Evolutionary conservation across 92 coral and sea anemone genomes (phyloP).

Genomic region (Zoanthus sansibaricus): DNA sequence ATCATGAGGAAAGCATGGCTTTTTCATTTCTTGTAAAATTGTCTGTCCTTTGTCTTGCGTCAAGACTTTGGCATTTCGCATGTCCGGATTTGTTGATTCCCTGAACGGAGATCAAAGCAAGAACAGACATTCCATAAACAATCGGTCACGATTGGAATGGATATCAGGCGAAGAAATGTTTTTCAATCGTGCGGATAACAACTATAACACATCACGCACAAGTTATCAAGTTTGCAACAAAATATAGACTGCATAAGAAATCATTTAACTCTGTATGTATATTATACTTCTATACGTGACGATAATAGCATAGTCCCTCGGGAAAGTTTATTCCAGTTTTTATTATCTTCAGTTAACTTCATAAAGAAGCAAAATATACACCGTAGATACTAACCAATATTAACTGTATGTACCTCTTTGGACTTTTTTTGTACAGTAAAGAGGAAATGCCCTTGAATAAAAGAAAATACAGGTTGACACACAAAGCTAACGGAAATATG

Average conservation of each 20-base stretch:
- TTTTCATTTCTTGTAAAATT: slow-evolving; percentile 79
- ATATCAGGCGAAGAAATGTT: slow-evolving; percentile 53
- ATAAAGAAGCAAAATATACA: slow-evolving; percentile 40
- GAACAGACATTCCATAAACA: slow-evolving; percentile 49
- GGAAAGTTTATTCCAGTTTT: slow-evolving; percentile 61
- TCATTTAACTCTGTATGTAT: slow-evolving; percentile 46
- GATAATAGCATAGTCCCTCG: slow-evolving; percentile 44
- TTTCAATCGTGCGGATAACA: slow-evolving; percentile 39
- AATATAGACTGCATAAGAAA: slow-evolving; percentile 65
- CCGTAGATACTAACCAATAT: slow-evolving; percentile 18
- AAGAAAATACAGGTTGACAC: slow-evolving; percentile 23
- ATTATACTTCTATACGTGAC: background rate
- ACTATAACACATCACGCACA: slow-evolving; percentile 59
- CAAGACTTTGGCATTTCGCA: slow-evolving; percentile 83
- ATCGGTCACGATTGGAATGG: slow-evolving; percentile 59
- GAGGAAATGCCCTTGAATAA: slow-evolving; percentile 35
- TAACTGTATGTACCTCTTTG: slow-evolving; percentile 2
- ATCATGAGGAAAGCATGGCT: slow-evolving; percentile 81
- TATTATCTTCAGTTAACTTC: slow-evolving; percentile 64
- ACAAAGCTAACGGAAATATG: slow-evolving; percentile 44
- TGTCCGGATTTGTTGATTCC: slow-evolving; percentile 83
- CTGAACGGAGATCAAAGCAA: slow-evolving; percentile 54
- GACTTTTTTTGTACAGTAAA: background rate
- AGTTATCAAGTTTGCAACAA: slow-evolving; percentile 78
- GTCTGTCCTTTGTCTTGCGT: slow-evolving; percentile 76